phyloP scores from a whole-genome alignment of 2,113 vertebrate species.

The Vidua macroura region DNA sequence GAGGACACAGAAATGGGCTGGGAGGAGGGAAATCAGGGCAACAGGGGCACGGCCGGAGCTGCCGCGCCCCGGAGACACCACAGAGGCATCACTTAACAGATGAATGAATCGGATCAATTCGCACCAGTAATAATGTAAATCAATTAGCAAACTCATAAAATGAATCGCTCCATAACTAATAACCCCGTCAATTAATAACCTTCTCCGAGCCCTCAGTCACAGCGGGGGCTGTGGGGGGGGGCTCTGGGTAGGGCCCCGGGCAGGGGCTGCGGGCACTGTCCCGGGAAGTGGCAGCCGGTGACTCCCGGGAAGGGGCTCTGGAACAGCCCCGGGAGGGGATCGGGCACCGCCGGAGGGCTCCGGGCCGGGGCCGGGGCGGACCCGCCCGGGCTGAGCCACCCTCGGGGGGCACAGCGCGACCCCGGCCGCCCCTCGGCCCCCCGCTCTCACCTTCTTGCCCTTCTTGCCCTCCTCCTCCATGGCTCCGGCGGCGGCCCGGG shows the following conservation, averaged over 20 bases:
- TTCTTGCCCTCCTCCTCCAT: slow-evolving; percentile 95
- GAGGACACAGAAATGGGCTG: background rate
- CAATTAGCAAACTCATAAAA: too few species aligned
- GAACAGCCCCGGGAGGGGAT: background rate
- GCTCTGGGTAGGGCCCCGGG: background rate
- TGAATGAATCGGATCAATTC: rapidly evolving
- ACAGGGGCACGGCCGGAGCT: rapidly evolving
- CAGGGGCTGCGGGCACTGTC: too few species aligned
- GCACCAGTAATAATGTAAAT: background rate
- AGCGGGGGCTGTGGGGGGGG: too few species aligned
- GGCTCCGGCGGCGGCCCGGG: slow-evolving; percentile 59
- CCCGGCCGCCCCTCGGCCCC: background rate
- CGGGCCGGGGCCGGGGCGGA: background rate
- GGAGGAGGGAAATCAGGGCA: background rate
- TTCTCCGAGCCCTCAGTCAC: rapidly evolving
- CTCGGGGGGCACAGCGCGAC: too few species aligned
- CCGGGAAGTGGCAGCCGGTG: too few species aligned
- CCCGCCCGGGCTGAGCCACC: background rate
- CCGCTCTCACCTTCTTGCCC: slow-evolving; percentile 85
- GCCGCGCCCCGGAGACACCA: background rate
- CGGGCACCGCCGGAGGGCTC: background rate
- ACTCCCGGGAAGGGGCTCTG: background rate
- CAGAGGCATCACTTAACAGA: rapidly evolving
- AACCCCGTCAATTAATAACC: background rate
- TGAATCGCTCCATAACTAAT: background rate